Base-by-base conservation (phyloP, 2,888 invertebrate species). In the Drosophila mayaguana region DNA sequence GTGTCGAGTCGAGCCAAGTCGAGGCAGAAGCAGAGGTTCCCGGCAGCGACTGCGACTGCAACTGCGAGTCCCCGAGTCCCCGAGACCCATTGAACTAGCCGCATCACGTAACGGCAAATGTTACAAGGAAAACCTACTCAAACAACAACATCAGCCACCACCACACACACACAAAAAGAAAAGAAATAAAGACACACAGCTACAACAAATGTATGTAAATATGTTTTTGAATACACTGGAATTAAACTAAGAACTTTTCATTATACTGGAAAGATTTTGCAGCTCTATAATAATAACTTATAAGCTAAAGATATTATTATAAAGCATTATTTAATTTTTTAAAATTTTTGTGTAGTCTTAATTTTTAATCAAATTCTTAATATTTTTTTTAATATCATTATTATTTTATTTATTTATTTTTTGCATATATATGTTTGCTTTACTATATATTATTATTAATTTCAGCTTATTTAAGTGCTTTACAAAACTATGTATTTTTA, bases 91-190 rank as follows among this genome's bases (percentile, higher is more conserved):
- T 80, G 80, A 82, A 79, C 75, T 76, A 83, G 69, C 78, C 70
- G 67, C 84, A 70, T 68, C 83, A 88, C 81, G 84, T 89, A 84
- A 87, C 81, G 87, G 81, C 79, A 83, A 86, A 87, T 75, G 77
- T 63, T 79, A 69, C 70, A 66, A 48, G 65, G 59, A 75, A 75
- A 78, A 67, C 57, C 50, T 70, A 75, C 56, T 66, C 75, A 71
- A 63, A 63, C 63, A 73, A 65, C 59, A 25, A 32, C 51, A 57
- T 11, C 55, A 56, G 22, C 48, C 36, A 16, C 43, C 18, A 40
- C 7, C 32, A 32, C 32, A 32, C 56, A 66, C 54, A 60, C 36
- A 36, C 12, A 60, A 69, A 53, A 57, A 61, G 61, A 53, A 57
- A 62, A 54, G 51, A 69, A 56, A 67, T 14, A 46, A 16, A 48